These are phyloP conservation scores for Pterostichus madidus DNA, from an alignment of 2,888 invertebrate genomes.

Conservation along the genomic window DNA sequence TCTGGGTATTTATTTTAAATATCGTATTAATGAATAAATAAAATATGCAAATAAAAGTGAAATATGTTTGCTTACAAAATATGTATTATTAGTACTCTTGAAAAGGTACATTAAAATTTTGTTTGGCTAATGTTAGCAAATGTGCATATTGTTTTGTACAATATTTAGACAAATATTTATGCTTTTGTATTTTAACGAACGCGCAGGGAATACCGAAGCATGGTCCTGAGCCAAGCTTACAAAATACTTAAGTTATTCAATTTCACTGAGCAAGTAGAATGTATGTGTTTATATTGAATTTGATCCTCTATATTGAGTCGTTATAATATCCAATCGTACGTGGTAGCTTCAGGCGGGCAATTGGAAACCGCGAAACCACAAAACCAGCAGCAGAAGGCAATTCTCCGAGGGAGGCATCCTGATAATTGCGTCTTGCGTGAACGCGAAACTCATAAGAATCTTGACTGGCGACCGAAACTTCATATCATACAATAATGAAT, in stretches of 20 bases:
- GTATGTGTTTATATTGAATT: conserved; percentile 11
- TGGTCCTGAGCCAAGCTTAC: too few species aligned
- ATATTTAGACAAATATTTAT: too few species aligned
- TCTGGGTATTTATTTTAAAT: too few species aligned
- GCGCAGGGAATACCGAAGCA: too few species aligned
- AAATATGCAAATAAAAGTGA: too few species aligned
- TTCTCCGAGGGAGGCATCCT: neutral
- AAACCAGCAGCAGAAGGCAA: neutral
- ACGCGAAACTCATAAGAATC: conserved; percentile 58
- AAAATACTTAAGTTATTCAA: neutral
- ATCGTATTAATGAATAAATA: too few species aligned
- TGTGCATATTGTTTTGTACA: too few species aligned
- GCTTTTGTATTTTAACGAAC: too few species aligned
- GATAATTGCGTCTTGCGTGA: conserved; percentile 41
- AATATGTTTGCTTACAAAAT: too few species aligned
- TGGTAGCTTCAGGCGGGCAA: neutral
- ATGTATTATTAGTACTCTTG: too few species aligned
- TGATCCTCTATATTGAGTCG: neutral
- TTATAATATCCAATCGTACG: conserved; percentile 6
- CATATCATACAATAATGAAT: conserved; percentile 60
- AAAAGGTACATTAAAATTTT: too few species aligned
- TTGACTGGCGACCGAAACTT: conserved; percentile 1
- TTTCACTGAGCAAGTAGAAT: neutral
- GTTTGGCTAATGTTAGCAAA: too few species aligned
- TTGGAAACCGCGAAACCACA: neutral